Conservation (phyloP, 2,888 invertebrate species). For the Amblyjoppa fuscipennis region DNA sequence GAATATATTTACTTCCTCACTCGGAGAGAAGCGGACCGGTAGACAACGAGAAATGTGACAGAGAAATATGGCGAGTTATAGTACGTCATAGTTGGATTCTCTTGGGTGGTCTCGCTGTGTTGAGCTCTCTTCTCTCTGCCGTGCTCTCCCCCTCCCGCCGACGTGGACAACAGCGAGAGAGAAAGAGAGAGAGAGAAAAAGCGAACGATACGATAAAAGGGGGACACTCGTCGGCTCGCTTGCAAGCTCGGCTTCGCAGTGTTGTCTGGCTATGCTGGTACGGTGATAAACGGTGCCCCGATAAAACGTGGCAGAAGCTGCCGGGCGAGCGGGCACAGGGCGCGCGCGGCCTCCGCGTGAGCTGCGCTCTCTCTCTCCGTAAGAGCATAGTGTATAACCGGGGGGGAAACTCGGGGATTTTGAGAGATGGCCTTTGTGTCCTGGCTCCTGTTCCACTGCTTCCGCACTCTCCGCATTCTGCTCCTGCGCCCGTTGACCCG, state of each 20-base stretch:
- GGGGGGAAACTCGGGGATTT: slow-evolving; percentile 73
- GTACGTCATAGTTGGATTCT: slow-evolving; percentile 31
- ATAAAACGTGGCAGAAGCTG: slow-evolving; percentile 78
- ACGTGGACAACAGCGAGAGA: slow-evolving; percentile 54
- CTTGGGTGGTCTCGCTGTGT: slow-evolving; percentile 20
- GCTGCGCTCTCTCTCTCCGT: slow-evolving; percentile 18
- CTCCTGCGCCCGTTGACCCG: slow-evolving; percentile 64
- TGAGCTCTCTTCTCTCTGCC: slow-evolving; percentile 7
- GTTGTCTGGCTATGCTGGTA: slow-evolving; percentile 77
- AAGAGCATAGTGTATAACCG: slow-evolving; percentile 43
- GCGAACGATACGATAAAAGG: slow-evolving; percentile 62
- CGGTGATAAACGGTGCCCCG: slow-evolving; percentile 81
- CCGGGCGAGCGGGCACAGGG: slow-evolving; percentile 46
- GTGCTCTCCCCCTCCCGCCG: too few relatives aligned
- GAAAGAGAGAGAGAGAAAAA: slow-evolving; percentile 23
- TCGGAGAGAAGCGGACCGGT: neutral
- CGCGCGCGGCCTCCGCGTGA: slow-evolving; percentile 35
- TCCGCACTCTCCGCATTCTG: slow-evolving; percentile 62
- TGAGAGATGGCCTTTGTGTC: slow-evolving; percentile 75
- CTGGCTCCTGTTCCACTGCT: slow-evolving; percentile 60
- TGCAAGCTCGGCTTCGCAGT: slow-evolving; percentile 71
- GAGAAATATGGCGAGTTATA: neutral
- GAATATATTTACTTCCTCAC: slow-evolving; percentile 52
- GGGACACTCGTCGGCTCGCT: slow-evolving; percentile 63
- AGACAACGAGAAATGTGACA: slow-evolving; percentile 36